phyloP scores from a whole-genome alignment of 2,888 invertebrate species.

The Elmis aenea region DNA sequence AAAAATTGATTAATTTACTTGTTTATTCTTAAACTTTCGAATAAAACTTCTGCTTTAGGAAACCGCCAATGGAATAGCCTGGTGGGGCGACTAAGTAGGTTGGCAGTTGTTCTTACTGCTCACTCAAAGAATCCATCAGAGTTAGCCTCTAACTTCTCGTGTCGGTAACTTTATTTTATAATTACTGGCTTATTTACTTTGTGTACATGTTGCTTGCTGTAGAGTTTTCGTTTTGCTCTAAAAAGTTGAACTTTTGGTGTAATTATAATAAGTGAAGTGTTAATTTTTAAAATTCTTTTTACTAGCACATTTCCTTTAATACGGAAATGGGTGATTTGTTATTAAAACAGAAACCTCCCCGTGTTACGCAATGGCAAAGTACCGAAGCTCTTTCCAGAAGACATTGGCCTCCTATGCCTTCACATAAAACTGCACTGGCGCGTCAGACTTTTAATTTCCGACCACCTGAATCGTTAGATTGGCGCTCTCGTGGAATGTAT shows the following conservation, averaged over 20 bases:
- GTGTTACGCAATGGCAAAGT: constrained; percentile 47
- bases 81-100: constrained; percentile 18
- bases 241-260: no score
- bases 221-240: constrained; percentile 4
- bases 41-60: constrained; percentile 11
- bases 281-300: no score
- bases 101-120: constrained; percentile 4
- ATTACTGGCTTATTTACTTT: constrained; percentile 1
- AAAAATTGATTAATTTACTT: no score
- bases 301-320: no score
- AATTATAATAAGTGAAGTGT: no score
- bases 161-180: no score
- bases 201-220: constrained; percentile 3
- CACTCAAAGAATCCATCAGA: constrained; percentile 13
- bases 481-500: constrained; percentile 31
- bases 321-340: constrained; percentile 57
- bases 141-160: constrained; percentile 5
- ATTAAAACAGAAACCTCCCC: constrained; percentile 59
- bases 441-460: constrained; percentile 23
- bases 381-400: constrained; percentile 47
- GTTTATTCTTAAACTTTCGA: constrained; percentile 15
- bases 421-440: constrained; percentile 35
- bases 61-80: constrained; percentile 6
- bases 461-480: constrained; percentile 29
- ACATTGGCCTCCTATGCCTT: constrained; percentile 64